Evolutionary conservation across 2,888 invertebrate genomes (phyloP).

Genomic region (Drosophila ustulata): DNA sequence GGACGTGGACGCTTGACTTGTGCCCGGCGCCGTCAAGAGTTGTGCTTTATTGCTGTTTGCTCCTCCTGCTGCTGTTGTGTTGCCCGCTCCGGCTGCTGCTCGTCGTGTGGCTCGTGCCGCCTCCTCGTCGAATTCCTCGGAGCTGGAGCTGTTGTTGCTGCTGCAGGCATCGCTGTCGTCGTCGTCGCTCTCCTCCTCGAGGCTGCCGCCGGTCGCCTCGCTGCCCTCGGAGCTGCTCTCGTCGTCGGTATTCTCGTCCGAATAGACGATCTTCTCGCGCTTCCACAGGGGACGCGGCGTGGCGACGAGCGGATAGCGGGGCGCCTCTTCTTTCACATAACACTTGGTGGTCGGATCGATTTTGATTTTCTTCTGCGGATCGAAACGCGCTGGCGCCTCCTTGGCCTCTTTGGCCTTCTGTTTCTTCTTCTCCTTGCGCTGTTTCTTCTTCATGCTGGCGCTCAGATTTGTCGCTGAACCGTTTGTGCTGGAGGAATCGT

Average conservation of each 20-base stretch:
- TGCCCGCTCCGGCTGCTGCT: slow-evolving; percentile 43
- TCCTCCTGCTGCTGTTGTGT: not conserved
- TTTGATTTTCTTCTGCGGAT: slow-evolving; percentile 85
- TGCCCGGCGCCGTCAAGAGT: not conserved
- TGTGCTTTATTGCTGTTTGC: not conserved
- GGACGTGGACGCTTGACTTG: slow-evolving; percentile 10
- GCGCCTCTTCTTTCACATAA: slow-evolving; percentile 86
- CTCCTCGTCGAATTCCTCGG: slow-evolving; percentile 81
- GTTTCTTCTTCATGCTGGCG: slow-evolving; percentile 85
- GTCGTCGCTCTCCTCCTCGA: slow-evolving; percentile 82
- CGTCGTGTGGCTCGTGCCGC: slow-evolving; percentile 45
- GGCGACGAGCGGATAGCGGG: slow-evolving; percentile 87
- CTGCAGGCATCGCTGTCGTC: slow-evolving; percentile 82
- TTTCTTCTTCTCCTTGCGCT: slow-evolving; percentile 83
- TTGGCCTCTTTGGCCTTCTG: slow-evolving; percentile 71
- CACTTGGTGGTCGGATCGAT: slow-evolving; percentile 84
- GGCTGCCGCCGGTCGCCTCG: slow-evolving; percentile 73
- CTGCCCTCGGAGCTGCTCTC: slow-evolving; percentile 84
- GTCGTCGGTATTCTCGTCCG: slow-evolving; percentile 85
- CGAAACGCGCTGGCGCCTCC: slow-evolving; percentile 72
- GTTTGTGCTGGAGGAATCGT: slow-evolving; percentile 82
- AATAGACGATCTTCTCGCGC: slow-evolving; percentile 86
- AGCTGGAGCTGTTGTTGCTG: slow-evolving; percentile 68
- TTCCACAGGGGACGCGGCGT: slow-evolving; percentile 87
- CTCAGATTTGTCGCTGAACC: slow-evolving; percentile 77